Evolutionary conservation across 2,797 vertebrate species (phyloP).

Genomic region (Eupleurogrammus muticus): DNA sequence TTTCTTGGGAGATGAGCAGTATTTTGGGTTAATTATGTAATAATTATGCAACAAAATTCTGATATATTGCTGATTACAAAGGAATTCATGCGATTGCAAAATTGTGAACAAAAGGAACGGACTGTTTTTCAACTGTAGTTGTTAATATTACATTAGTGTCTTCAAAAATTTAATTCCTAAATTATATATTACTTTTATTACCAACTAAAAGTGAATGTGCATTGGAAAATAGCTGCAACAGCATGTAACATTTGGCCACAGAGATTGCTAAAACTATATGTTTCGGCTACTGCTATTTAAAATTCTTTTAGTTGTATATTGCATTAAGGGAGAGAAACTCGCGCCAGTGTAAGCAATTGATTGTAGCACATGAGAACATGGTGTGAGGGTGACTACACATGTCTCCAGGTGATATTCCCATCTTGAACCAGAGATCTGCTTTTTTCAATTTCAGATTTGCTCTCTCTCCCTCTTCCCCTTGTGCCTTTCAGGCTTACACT

Average conservation of each 20-base stretch:
- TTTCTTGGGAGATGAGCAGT: too few species aligned
- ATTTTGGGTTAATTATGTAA: too few species aligned
- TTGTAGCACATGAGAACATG: slow-evolving; percentile 32
- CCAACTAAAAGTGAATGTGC: too few species aligned
- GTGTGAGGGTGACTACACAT: slow-evolving; percentile 13
- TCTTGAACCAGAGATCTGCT: slow-evolving; percentile 52
- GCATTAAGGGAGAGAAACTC: slow-evolving; percentile 25
- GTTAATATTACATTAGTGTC: too few species aligned
- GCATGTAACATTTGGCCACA: not conserved
- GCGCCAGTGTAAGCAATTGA: slow-evolving; percentile 42
- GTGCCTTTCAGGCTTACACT: slow-evolving; percentile 33
- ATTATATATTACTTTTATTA: too few species aligned
- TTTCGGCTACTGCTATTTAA: slow-evolving; percentile 25
- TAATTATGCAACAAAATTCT: too few species aligned
- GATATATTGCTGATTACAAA: too few species aligned
- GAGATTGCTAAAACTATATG: not conserved
- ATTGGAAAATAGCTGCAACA: too few species aligned
- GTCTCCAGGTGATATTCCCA: slow-evolving; percentile 64
- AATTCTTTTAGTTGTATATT: slow-evolving; percentile 30
- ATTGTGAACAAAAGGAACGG: too few species aligned
- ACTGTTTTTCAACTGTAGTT: too few species aligned
- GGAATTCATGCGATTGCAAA: too few species aligned
- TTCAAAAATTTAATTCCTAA: too few species aligned
- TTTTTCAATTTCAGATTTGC: slow-evolving; percentile 46
- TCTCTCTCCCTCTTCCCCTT: slow-evolving; percentile 29